Percentiles rank a stretch among this genome's conserved stretches.
Evolutionary conservation across 1,140 invertebrate species (phyloP).

Genomic region (Temnothorax longispinosus): DNA sequence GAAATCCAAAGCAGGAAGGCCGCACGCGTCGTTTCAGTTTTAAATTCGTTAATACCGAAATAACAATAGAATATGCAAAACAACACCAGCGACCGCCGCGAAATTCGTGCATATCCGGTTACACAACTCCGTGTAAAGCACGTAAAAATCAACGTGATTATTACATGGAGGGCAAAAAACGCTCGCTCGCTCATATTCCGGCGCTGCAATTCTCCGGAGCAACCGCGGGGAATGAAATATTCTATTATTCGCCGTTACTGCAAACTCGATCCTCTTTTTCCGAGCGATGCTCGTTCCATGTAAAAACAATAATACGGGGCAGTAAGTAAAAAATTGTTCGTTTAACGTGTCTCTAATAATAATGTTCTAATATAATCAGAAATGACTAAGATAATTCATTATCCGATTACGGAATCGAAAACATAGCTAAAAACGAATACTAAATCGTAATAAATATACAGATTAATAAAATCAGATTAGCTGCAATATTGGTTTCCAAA

Average conservation of each 20-base stretch:
- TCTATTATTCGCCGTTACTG: constrained; percentile 48
- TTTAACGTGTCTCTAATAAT: background rate
- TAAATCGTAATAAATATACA: background rate
- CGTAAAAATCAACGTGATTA: constrained; percentile 57
- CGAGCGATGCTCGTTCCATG: background rate
- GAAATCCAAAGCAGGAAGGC: constrained; percentile 56
- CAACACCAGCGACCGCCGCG: constrained; percentile 13
- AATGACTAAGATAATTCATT: background rate
- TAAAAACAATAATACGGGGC: constrained; percentile 41
- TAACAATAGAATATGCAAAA: constrained; percentile 62
- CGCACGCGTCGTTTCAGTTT: constrained; percentile 49
- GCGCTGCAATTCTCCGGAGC: constrained; percentile 20
- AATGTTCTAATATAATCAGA: constrained; percentile 25
- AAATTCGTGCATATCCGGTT: constrained; percentile 58
- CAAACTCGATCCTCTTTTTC: constrained; percentile 12
- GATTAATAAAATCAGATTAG: constrained; percentile 6
- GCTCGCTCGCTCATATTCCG: constrained; percentile 9
- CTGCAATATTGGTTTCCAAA: background rate
- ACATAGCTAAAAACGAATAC: background rate
- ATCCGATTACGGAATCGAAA: background rate
- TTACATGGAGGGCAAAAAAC: constrained; percentile 40
- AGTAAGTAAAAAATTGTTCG: background rate
- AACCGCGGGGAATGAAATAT: constrained; percentile 46
- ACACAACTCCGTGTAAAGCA: constrained; percentile 39
- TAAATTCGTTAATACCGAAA: constrained; percentile 62